Base-by-base conservation (phyloP, 2,797 vertebrate genomes). In the Eospalax fontanierii region DNA sequence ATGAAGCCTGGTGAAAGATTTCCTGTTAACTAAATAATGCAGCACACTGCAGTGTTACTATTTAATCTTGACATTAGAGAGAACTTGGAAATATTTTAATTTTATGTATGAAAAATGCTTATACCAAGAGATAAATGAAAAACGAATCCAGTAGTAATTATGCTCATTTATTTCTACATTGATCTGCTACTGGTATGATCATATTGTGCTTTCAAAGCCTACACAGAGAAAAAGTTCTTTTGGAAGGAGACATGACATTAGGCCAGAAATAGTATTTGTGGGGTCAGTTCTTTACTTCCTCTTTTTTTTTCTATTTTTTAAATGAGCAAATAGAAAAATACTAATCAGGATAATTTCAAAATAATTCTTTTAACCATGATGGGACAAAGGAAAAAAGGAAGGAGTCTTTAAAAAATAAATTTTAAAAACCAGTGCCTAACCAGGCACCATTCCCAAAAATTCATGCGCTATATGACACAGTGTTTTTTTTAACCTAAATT, bases 401-500 rank as follows among this genome's bases (percentile, higher is more conserved):
- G 38, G 40, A 88, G 46, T 2, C 10, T 87, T 95, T 35, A 54
- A 4, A 79, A 19, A 35, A 57, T 40, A 15, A 22, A 21, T 35
- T 68, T 54, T 43, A 76, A 75, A 46, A 40, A 85, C 3, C 3
- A 38, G 3, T 63, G 26, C 4, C 71, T 61, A n/a, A 63, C 11
- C 7, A 86, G n/a, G 8, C 3, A 54, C 28, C 19, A 54, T 87
- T 84, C n/a, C 38, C 21, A 2, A 94, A 78, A 75, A 24, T 2
- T 0, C 16, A 65, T 80, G 59, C 19, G n/a, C n/a, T 89, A 30
- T 9, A 50, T 30, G n/a, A 68, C 26, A 87, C 24, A 96, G 40
- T 28, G 6, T 57, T 87, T 93, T 73, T 63, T 96, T 87, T 94
- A 75, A 78, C 76, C 76, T 93, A 84, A 94, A 81, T 70, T 74